Evolutionary conservation across 2,113 vertebrate species (phyloP).

Genomic region (Scomber scombrus): DNA sequence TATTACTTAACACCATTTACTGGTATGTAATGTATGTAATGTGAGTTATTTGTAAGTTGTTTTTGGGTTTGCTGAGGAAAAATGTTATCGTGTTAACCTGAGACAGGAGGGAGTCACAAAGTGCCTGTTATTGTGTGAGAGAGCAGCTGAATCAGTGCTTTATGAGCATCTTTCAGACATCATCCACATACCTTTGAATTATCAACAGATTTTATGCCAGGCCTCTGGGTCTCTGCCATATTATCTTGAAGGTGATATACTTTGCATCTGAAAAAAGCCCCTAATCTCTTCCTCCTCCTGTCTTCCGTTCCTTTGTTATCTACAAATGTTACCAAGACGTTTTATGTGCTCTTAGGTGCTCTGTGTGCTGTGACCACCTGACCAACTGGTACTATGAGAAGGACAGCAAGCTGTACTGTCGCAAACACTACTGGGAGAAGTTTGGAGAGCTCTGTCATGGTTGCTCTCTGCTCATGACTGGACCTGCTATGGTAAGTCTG

Average conservation of each 20-base stretch:
- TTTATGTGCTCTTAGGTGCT: conserved; percentile 86
- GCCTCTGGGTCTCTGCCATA: conserved; percentile 17
- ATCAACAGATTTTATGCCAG: conserved; percentile 23
- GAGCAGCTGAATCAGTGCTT: not conserved
- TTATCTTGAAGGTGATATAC: not conserved
- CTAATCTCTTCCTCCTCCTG: not conserved
- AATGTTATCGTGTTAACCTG: not conserved
- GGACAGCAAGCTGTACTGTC: conserved; percentile 93
- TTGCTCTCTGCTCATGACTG: conserved; percentile 96
- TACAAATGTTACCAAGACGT: not conserved
- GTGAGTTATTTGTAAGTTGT: not conserved
- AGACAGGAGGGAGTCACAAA: not conserved
- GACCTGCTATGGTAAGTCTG: conserved; percentile 92
- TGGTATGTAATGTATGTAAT: conserved; percentile 7
- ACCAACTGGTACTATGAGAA: conserved; percentile 97
- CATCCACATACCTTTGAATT: conserved; percentile 15
- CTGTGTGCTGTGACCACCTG: conserved; percentile 93
- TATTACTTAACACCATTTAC: not conserved
- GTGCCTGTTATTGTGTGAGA: not conserved
- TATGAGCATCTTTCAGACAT: not conserved
- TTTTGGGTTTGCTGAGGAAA: no score
- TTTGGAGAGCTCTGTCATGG: conserved; percentile 96
- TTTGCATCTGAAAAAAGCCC: not conserved
- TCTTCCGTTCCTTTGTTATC: not conserved
- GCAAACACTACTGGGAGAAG: conserved; percentile 95